Evolutionary conservation across 1,140 invertebrate genomes (phyloP).

Genomic region (Brachionus manjavacas): DNA sequence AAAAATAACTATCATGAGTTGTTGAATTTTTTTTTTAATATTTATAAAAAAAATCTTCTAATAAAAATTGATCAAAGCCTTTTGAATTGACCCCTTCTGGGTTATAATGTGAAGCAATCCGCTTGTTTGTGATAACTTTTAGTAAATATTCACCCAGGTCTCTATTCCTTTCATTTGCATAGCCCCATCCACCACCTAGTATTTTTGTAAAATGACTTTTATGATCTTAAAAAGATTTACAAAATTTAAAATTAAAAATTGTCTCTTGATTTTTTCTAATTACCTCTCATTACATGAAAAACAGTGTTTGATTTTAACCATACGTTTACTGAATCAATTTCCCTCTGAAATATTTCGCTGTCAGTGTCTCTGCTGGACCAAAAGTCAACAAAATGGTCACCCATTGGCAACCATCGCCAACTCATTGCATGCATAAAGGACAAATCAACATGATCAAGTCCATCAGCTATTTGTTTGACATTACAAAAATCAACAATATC

Average conservation of each 20-base stretch:
- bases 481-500: conserved; percentile 35
- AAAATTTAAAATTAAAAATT: not conserved
- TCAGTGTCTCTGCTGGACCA: conserved; percentile 10
- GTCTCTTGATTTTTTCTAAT: not conserved
- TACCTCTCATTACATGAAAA: conserved; percentile 35
- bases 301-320: conserved; percentile 17
- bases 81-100: not conserved
- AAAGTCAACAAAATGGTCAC: conserved; percentile 29
- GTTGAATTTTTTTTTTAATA: not conserved
- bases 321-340: conserved; percentile 12
- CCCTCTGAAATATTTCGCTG: not conserved
- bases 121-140: not conserved
- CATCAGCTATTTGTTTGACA: not conserved
- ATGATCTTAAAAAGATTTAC: not conserved
- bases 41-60: not conserved
- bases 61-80: conserved; percentile 16
- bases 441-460: not conserved
- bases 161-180: not conserved
- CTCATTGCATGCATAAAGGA: conserved; percentile 29
- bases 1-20: conserved; percentile 15
- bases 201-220: not conserved
- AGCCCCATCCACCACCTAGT: conserved; percentile 22
- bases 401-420: conserved; percentile 25
- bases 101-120: not conserved
- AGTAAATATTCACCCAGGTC: not conserved